A percentile compares a stretch with the other conserved stretches of the same genome.
Conservation (phyloP, 2,888 invertebrate species). For the Ariolimax columbianus region DNA sequence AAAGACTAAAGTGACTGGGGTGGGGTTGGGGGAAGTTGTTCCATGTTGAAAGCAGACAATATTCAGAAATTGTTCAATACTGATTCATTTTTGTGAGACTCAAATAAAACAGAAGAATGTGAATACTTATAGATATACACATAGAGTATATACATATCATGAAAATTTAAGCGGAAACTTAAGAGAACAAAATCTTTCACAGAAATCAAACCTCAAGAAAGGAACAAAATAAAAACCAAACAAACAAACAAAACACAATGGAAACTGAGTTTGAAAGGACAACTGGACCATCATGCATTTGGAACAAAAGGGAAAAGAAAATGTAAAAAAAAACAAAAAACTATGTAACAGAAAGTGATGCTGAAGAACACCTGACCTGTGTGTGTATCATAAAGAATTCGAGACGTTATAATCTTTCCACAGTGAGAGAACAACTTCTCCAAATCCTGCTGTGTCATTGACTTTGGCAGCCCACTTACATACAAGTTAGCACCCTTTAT, state of each 20-base stretch:
- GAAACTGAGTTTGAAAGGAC: conserved; percentile 35
- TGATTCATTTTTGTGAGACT: background rate
- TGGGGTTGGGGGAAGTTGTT: background rate
- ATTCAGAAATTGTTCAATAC: background rate
- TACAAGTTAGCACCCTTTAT: conserved; percentile 80
- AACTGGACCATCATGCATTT: conserved; percentile 50
- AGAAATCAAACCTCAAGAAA: conserved; percentile 6
- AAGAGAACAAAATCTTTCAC: conserved; percentile 12
- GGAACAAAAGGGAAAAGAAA: conserved; percentile 36
- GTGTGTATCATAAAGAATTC: conserved; percentile 79
- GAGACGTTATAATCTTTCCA: conserved; percentile 79
- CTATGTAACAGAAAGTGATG: conserved; percentile 56
- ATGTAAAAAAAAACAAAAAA: conserved; percentile 37
- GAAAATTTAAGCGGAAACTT: background rate
- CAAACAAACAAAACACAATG: background rate
- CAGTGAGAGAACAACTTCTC: conserved; percentile 78
- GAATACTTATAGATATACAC: background rate
- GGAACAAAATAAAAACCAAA: background rate
- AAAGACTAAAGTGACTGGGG: background rate
- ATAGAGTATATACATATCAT: background rate
- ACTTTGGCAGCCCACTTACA: conserved; percentile 79
- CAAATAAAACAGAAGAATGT: background rate
- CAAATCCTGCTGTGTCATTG: conserved; percentile 78
- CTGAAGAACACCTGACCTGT: conserved; percentile 74
- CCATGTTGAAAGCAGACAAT: conserved; percentile 5